Evolutionary conservation across 2,888 invertebrate species (phyloP), one percentile per base, ranked within the genome.

Genomic region (Cataglyphis albicans): DNA sequence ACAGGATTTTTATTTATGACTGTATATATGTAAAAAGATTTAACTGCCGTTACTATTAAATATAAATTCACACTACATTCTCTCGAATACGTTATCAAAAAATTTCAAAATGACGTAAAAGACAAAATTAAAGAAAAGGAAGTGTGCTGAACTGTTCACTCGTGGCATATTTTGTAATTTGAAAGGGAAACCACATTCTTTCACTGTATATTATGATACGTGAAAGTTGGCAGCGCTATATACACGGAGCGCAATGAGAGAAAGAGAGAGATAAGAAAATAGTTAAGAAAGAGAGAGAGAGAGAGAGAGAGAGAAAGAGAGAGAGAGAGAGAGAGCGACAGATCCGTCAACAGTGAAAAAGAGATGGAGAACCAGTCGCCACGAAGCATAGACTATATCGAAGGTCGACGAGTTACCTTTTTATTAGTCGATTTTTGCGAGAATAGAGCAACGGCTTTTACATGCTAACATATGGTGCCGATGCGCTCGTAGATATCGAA

Each of bases 161-260:
- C 86, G 85, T 76, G 83, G 90, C 88, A 91, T 92, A 94, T 94
- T 94, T 94, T 94, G 94, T 94, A 94, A 94, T 94, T 94, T 94
- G 93, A 94, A 94, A 94, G 94, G 94, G 93, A 94, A 94, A 94
- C 94, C 93, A 93, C 94, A 94, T 94, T 94, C 94, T 94, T 94
- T 92, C 91, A 93, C 93, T 92, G 92, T 92, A 92, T 93, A 93
- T 94, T 94, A 94, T 94, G 93, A 94, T 94, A 94, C 94, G 94
- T 93, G 94, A 94, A 94, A 94, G 94, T 94, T 93, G 92, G 92
- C 92, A 91, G 91, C 89, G 86, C 86, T 85, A 86, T 89, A 84
- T 87, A 81, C 73, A 86, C 85, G 84, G 84, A 73, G 85, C 63
- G 65, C 78, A 84, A 76, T 75, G 68, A 29, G 80, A 61, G 63